Percentiles rank a stretch among this genome's conserved stretches.
Conservation (phyloP, 2,888 invertebrate genomes). For the Macaria notata region DNA sequence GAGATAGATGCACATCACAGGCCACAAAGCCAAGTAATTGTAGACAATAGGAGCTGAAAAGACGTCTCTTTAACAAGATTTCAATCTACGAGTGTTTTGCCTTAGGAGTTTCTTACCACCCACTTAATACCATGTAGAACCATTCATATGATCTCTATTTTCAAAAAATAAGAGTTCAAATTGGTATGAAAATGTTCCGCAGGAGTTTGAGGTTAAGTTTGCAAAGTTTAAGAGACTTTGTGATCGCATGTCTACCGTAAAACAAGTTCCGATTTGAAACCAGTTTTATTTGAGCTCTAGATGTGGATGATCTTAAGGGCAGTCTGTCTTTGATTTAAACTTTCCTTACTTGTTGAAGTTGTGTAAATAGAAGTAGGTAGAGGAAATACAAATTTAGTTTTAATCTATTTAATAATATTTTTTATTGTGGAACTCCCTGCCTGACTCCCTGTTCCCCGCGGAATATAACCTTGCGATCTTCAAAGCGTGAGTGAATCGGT, state of each 20-base stretch:
- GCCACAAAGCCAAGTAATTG: constrained; percentile 77
- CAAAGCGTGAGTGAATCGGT: no score
- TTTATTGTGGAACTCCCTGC: no score
- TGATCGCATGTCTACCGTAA: constrained; percentile 73
- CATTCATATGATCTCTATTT: constrained; percentile 22
- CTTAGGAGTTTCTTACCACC: constrained; percentile 54
- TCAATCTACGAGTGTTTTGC: constrained; percentile 75
- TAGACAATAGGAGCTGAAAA: constrained; percentile 80
- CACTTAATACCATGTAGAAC: constrained; percentile 23
- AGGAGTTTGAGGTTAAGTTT: constrained; percentile 29
- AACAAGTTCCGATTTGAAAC: constrained; percentile 70
- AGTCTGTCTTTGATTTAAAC: no score
- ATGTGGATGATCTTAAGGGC: neutral
- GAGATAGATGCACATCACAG: constrained; percentile 49
- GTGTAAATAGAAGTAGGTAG: no score
- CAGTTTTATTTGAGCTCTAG: constrained; percentile 45
- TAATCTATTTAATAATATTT: no score
- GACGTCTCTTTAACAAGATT: constrained; percentile 80
- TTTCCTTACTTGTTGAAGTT: no score
- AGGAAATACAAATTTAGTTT: no score
- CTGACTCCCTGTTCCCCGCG: no score
- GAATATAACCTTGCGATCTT: no score
- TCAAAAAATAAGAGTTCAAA: constrained; percentile 21
- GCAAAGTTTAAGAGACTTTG: constrained; percentile 59
- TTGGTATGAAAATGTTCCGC: constrained; percentile 6